Evolutionary conservation across 2,888 invertebrate species (phyloP).

Genomic region (Nipponacmea schrenckii): DNA sequence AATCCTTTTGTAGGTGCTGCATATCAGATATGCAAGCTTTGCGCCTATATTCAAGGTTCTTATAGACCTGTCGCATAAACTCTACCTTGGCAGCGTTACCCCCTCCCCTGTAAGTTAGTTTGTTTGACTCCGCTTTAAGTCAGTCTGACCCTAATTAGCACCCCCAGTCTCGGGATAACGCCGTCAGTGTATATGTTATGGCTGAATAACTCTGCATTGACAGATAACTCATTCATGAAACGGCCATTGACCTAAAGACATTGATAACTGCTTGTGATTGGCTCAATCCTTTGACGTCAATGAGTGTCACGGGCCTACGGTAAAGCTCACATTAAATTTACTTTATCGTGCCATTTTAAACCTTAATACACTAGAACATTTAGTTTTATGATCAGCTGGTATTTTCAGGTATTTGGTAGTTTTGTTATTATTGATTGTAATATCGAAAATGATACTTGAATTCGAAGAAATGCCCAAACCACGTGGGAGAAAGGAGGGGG

Average conservation of each 20-base stretch:
- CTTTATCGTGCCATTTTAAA: neutral
- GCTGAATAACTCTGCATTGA: neutral
- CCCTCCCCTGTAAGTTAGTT: no score
- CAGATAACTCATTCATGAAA: neutral
- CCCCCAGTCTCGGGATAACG: no score
- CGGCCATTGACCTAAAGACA: neutral
- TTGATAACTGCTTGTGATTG: neutral
- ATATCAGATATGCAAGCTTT: no score
- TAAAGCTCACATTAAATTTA: neutral
- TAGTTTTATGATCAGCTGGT: neutral
- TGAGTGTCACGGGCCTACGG: constrained; percentile 2
- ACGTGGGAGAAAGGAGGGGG: constrained; percentile 3
- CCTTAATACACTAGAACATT: neutral
- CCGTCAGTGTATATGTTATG: no score
- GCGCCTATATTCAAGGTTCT: no score
- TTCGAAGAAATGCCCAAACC: neutral
- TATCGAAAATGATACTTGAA: neutral
- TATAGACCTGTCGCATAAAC: no score
- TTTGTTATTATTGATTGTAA: neutral
- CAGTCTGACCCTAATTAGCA: no score
- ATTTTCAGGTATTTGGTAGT: neutral
- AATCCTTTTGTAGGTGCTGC: no score
- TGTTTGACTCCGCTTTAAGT: no score
- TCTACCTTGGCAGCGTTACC: no score
- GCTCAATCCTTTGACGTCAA: neutral